Evolutionary conservation across 1,140 invertebrate genomes (phyloP), one percentile per base, ranked within the genome.

Genomic region (Microplitis mediator): DNA sequence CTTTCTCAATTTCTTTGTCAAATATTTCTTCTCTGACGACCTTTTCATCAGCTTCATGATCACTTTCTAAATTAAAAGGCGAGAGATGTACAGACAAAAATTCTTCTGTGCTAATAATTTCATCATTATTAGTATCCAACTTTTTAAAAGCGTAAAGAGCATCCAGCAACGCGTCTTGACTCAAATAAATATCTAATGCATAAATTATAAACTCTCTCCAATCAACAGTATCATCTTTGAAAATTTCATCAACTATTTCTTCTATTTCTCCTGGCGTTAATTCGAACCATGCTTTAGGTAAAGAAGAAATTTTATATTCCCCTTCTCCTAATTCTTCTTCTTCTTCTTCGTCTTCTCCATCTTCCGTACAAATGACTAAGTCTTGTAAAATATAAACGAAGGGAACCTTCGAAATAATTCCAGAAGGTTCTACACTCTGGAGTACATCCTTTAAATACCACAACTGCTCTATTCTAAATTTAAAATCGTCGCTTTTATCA

Each of bases 181-280:
- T 87, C 6, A 90, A 88, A 23, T 79, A 74, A 11, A 91, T 77
- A 65, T 88, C 84, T 11, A 91, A 79, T 77, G 88, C 89, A 75
- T 88, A 89, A 70, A 91, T 82, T 11, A 92, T 80, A 73, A 92
- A 91, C 78, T 91, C 90, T 77, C 87, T 88, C 91, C 90, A 91
- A 78, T 91, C 87, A 9, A 91, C 71, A 54, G 87, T 88, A 3
- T 84, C 81, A 0, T 81, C 81, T 45, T 88, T 89, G 77, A 89
- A 92, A 14, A 90, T 34, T 11, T 77, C 70, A 56, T 78, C 75
- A 2, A 90, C 81, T 6, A 91, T 68, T 54, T 83, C 81, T 11
- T 84, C 79, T 4, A 91, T 77, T 62, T 89, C 81, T 16, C 84
- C 75, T 1, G 86, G 81, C 69, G 86, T 79, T n/a, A 91, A 66